A percentile compares a stretch with the other conserved stretches of the same genome.
These are phyloP conservation scores for Alsophila aescularia DNA, from an alignment of 2,888 invertebrate species.

Conservation along the genomic window DNA sequence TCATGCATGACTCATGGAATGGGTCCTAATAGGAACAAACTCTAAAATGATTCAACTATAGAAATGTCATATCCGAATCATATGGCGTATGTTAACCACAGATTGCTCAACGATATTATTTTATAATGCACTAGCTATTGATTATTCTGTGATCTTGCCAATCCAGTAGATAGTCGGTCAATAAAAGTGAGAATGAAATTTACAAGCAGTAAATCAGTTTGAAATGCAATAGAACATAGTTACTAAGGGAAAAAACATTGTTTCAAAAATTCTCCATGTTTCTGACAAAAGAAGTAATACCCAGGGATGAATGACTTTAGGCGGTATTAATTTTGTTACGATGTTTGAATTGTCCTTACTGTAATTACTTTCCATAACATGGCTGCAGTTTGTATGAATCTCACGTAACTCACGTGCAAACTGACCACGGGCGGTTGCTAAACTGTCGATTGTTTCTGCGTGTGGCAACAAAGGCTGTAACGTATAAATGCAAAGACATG, in stretches of 20 bases:
- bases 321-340: background rate
- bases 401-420: constrained; percentile 49
- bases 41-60: constrained; percentile 10
- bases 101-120: constrained; percentile 12
- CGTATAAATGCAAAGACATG: constrained; percentile 27
- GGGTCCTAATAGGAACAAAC: too few species aligned
- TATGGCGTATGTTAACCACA: constrained; percentile 15
- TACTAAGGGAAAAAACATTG: too few species aligned
- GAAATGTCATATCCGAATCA: constrained; percentile 21
- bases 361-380: background rate
- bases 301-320: too few species aligned
- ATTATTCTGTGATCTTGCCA: constrained; percentile 6
- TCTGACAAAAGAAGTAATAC: too few species aligned
- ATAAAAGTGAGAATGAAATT: background rate
- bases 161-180: constrained; percentile 12
- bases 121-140: background rate
- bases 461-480: constrained; percentile 45
- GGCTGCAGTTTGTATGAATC: background rate
- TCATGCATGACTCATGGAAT: too few species aligned
- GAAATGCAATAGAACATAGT: too few species aligned
- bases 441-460: constrained; percentile 52
- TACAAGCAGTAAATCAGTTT: background rate
- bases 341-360: background rate
- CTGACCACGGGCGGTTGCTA: constrained; percentile 49
- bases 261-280: too few species aligned